A percentile compares a stretch with the other conserved stretches of the same genome.
These are phyloP conservation scores for Eupithecia inturbata DNA, from an alignment of 2,888 invertebrate genomes.

Conservation along the genomic window DNA sequence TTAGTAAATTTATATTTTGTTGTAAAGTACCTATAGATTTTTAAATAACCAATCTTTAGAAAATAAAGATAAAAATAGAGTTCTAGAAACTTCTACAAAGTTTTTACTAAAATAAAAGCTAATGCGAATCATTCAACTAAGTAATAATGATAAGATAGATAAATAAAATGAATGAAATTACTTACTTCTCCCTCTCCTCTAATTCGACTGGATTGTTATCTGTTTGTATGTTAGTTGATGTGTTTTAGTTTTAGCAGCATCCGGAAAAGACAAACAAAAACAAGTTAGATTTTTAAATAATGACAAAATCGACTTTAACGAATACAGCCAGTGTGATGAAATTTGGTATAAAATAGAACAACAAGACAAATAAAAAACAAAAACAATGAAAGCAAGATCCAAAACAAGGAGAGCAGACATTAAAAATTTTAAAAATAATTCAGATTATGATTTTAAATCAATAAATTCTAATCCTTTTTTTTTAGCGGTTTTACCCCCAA, in stretches of 20 bases:
- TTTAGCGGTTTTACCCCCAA: no score
- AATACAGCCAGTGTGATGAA: not conserved
- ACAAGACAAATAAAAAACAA: not conserved
- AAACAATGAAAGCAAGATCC: not conserved
- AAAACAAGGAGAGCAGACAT: not conserved
- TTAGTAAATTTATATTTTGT: not conserved
- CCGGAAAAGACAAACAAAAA: conserved; percentile 63
- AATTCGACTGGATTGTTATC: conserved; percentile 92
- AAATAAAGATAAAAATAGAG: not conserved
- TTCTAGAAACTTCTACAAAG: conserved; percentile 34
- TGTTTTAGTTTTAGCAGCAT: conserved; percentile 79
- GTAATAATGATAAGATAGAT: conserved; percentile 31
- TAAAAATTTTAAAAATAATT: not conserved
- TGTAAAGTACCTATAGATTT: not conserved
- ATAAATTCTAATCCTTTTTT: no score
- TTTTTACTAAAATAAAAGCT: conserved; percentile 12
- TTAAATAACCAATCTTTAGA: not conserved
- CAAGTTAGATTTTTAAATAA: conserved; percentile 27
- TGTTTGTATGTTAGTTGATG: conserved; percentile 74
- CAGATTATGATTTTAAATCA: not conserved
- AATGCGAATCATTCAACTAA: conserved; percentile 24
- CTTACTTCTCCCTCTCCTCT: conserved; percentile 95
- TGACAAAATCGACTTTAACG: no score
- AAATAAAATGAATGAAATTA: conserved; percentile 27
- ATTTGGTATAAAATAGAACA: not conserved